Conservation (phyloP, 2,113 vertebrate genomes). For the Oryctolagus cuniculus region DNA sequence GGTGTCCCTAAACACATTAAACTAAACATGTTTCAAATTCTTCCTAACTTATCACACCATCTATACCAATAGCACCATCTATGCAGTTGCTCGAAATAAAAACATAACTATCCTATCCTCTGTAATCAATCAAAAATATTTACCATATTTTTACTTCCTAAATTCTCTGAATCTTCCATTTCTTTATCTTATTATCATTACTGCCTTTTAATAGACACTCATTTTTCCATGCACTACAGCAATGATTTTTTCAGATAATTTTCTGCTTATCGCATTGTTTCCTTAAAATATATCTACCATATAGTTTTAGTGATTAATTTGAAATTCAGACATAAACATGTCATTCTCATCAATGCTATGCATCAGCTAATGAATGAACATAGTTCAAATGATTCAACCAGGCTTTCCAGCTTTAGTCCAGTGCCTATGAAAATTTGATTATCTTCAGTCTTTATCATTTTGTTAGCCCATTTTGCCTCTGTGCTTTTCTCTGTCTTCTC, state of each 20-base stretch:
- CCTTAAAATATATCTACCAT: neutral
- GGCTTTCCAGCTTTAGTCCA: slow-evolving; percentile 11
- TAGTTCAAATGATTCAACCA: neutral
- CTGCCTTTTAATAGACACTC: neutral
- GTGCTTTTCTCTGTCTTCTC: neutral
- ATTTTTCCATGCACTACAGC: neutral
- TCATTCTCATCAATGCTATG: neutral
- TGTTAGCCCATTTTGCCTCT: neutral
- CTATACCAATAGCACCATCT: neutral
- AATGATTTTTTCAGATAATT: neutral
- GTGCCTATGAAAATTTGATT: neutral
- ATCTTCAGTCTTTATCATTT: neutral
- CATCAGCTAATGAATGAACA: neutral
- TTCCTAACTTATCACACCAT: neutral
- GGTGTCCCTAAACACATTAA: neutral
- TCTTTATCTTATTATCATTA: neutral
- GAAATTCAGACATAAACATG: neutral
- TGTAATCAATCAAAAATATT: neutral
- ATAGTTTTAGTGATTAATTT: slow-evolving; percentile 27
- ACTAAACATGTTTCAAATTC: neutral
- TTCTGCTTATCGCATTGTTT: neutral
- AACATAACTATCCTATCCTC: neutral
- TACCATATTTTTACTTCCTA: neutral
- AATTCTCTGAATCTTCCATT: neutral
- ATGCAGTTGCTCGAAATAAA: neutral